A percentile compares a stretch with the other conserved stretches of the same genome.
These are phyloP conservation scores for Platyrinchus mystaceus DNA, from an alignment of 2,797 vertebrate species.

Conservation along the genomic window DNA sequence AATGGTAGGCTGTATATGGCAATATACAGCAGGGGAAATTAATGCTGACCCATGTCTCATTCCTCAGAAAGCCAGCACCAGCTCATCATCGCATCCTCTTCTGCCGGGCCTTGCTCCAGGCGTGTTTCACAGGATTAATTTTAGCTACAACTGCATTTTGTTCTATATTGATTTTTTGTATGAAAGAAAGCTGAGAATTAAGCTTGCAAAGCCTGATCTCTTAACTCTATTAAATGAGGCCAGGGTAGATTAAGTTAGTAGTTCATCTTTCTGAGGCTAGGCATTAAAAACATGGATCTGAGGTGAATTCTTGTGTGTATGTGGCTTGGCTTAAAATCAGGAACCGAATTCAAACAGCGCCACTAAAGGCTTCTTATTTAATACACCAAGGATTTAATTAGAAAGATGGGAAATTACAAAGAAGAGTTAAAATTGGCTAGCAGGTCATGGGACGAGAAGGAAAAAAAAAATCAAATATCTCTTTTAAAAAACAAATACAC, in stretches of 20 bases:
- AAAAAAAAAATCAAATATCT: neutral
- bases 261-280: slow-evolving; percentile 17
- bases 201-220: slow-evolving; percentile 18
- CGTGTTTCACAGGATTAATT: slow-evolving; percentile 4
- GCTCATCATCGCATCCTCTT: neutral
- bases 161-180: neutral
- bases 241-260: slow-evolving; percentile 33
- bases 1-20: neutral
- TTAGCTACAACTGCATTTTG: slow-evolving; percentile 12
- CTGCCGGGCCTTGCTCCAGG: neutral
- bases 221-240: slow-evolving; percentile 30
- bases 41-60: neutral
- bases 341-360: neutral
- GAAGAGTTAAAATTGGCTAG: neutral
- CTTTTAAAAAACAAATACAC: neutral
- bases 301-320: neutral
- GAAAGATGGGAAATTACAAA: neutral
- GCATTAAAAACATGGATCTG: slow-evolving; percentile 1
- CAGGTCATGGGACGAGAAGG: neutral
- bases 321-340: neutral
- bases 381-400: slow-evolving; percentile 12
- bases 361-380: neutral
- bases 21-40: neutral
- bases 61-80: neutral
- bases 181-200: slow-evolving; percentile 38